A percentile compares a stretch with the other conserved stretches of the same genome.
These are phyloP conservation scores for Drosophila azteca DNA, from an alignment of 1,140 invertebrate genomes.

Conservation along the genomic window DNA sequence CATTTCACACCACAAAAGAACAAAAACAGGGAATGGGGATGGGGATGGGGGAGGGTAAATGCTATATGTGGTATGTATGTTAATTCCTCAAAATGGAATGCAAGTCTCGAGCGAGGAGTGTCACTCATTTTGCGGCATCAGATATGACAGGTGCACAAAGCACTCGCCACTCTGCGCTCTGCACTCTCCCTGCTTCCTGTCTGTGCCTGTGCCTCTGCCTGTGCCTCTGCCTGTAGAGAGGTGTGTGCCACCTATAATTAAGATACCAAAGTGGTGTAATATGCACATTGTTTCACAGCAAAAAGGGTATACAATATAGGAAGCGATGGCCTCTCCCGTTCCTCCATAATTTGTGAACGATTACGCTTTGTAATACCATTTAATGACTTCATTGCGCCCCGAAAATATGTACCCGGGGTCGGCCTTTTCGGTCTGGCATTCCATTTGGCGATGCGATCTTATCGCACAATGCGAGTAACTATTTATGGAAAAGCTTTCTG, in stretches of 20 bases:
- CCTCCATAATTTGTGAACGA: slow-evolving; percentile 78
- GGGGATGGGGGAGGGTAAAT: too few relatives aligned
- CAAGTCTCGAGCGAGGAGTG: slow-evolving; percentile 40
- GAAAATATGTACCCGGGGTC: slow-evolving; percentile 32
- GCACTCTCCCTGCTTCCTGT: background rate
- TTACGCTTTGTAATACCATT: slow-evolving; percentile 82
- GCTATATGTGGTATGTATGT: slow-evolving; percentile 32
- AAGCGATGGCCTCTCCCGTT: slow-evolving; percentile 42
- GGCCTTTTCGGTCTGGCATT: slow-evolving; percentile 41
- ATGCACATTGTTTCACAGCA: slow-evolving; percentile 59
- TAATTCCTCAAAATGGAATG: slow-evolving; percentile 37
- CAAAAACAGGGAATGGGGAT: background rate
- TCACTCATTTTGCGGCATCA: slow-evolving; percentile 57
- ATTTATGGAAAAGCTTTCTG: slow-evolving; percentile 31
- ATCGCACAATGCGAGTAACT: slow-evolving; percentile 35
- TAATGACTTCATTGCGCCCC: slow-evolving; percentile 75
- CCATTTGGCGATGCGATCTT: slow-evolving; percentile 55
- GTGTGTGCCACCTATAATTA: slow-evolving; percentile 65
- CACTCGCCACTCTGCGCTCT: background rate
- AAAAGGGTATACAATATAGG: slow-evolving; percentile 45
- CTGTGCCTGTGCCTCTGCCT: background rate
- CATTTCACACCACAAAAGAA: background rate
- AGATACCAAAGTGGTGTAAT: slow-evolving; percentile 73
- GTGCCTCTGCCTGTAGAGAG: background rate
- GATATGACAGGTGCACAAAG: slow-evolving; percentile 71